Base-by-base conservation (phyloP, 2,797 vertebrate genomes). In the Eulemur albifrons region DNA sequence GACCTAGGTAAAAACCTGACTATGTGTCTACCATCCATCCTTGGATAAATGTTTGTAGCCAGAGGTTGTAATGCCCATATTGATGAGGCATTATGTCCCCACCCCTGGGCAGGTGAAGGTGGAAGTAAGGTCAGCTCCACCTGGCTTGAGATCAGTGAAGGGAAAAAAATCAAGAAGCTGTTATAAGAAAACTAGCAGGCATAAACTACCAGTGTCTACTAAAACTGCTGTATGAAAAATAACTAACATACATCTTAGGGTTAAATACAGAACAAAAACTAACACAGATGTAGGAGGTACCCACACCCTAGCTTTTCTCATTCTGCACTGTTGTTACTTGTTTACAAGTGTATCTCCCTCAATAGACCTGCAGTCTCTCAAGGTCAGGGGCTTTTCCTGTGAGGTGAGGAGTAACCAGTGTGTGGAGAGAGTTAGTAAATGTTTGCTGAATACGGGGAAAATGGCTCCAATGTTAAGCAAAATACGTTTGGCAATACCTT, bases 271-370 rank as follows among this genome's bases (percentile, higher is more conserved):
- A 95, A 61, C 1, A 14, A 94, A 80, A 7, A 12, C n/a, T 77
- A 73, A 83, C 40, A n/a, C 38, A 23, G 45, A 4, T 20, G 12
- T 57, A 40, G 38, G 72, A 23, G 7, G 25, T 54, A 43, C 20
- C 15, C 35, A 65, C 7, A 73, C 72, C 15, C 8, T 13, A 7
- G 3, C n/a, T 82, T 72, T 50, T n/a, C 27, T 59, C 23, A 4
- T 4, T 13, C 5, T 25, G 30, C 43, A 40, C 25, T 65, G 23
- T 32, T 88, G 50, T 32, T 75, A 69, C 70, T 73, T 95, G 52
- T 95, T 97, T 86, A 82, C 61, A 65, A 59, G 38, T 63, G 20
- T 54, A 32, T 67, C 52, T 97, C 45, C 57, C 40, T 88, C 73
- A 67, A 88, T 93, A 95, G 93, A 91, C 69, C 67, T 11, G 54